These are phyloP conservation scores for Atrichornis clamosus DNA, from an alignment of 2,113 vertebrate species.

Conservation along the genomic window DNA sequence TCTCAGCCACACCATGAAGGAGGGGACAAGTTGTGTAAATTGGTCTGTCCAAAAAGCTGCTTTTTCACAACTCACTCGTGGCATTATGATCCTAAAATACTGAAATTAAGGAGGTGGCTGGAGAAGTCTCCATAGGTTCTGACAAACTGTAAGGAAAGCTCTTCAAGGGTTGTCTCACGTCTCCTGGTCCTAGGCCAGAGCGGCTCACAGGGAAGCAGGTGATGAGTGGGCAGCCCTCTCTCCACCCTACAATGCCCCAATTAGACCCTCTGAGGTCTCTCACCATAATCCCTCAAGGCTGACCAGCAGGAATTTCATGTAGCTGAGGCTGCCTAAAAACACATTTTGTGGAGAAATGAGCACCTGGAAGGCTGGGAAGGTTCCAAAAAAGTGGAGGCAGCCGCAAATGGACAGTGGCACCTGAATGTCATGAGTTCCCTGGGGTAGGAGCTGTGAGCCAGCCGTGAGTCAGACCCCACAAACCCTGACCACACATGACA, in stretches of 20 bases:
- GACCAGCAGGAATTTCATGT: background rate
- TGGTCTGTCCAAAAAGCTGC: background rate
- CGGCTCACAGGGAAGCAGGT: background rate
- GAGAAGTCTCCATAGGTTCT: background rate
- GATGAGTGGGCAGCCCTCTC: background rate
- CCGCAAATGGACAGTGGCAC: background rate
- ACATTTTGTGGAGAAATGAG: background rate
- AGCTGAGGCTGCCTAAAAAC: background rate
- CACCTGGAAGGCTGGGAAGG: background rate
- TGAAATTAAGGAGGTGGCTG: background rate
- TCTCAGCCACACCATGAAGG: background rate
- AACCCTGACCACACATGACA: background rate
- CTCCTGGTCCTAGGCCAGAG: background rate
- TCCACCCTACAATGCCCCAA: background rate
- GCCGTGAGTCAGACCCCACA: background rate
- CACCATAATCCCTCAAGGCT: background rate
- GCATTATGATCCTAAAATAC: background rate
- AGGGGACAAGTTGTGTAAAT: background rate
- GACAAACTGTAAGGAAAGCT: background rate
- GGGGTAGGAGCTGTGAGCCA: background rate
- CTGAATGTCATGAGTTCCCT: background rate
- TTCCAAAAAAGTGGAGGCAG: background rate
- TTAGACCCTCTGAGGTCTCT: background rate
- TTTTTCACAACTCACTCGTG: accelerated
- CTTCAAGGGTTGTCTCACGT: background rate